Evolutionary conservation across 2,888 invertebrate species (phyloP), one percentile per base, ranked within the genome.

Genomic region (Tuberolachnus salignus): DNA sequence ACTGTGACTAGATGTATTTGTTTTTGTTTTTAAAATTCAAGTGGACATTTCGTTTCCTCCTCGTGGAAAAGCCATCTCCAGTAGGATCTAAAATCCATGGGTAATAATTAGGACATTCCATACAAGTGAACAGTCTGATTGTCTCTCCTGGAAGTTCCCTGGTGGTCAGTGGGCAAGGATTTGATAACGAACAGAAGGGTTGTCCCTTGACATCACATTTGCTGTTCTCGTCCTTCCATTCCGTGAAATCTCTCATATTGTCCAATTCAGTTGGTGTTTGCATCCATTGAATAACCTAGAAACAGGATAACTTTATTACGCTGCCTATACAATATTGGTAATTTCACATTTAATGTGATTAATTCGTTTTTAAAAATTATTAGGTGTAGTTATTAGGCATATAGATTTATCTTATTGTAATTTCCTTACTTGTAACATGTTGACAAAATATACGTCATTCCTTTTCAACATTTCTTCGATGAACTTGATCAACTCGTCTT

Each of bases 41-140:
- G 51, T 78, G 78, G 14, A 78, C 21, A 3, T 78, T 78, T 9
- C 78, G 49, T 42, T 42, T 78, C 51, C 59, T 69, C 9, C 78
- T 78, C 3, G 69, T 78, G 6, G 91, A 92, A 89, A 94, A 94
- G 84, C 95, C 95, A 87, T 96, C 95, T 84, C 95, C 96, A 84
- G 95, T 95, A 82, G 95, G 95, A 87, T 96, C 95, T 84, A 95
- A 88, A 84, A 96, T 92, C 95, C 95, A 96, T 80, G 96, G 96
- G 85, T 96, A 96, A 87, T 95, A 94, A 86, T 95, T 94, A 81
- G 96, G 96, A 86, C 96, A 96, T 86, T 96, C 95, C 93, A 95
- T 94, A 87, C 96, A 96, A 80, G 96, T 96, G 88, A 95, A 95
- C 81, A 96, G 89, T 85, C 95, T 92, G 67, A 95, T 89, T 67